Conservation (phyloP, 2,888 invertebrate genomes). For the Plagodis pulveraria region DNA sequence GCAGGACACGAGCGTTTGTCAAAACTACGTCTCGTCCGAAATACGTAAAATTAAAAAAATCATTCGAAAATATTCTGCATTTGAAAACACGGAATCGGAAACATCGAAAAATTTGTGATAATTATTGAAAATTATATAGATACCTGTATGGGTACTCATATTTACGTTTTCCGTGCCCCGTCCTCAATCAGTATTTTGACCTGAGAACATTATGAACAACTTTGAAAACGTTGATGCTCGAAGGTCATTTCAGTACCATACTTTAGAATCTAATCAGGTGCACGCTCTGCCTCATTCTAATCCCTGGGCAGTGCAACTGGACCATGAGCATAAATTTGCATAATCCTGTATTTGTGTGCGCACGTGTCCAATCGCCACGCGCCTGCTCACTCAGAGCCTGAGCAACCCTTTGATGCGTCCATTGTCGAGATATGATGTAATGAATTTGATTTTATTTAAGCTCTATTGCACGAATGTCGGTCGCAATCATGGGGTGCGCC, state of each 20-base stretch:
- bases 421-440: constrained; percentile 52
- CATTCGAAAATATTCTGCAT: no score
- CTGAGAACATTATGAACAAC: no score
- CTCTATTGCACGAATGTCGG: constrained; percentile 24
- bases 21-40: no score
- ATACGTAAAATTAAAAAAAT: no score
- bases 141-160: no score
- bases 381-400: constrained; percentile 51
- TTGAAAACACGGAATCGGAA: no score
- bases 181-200: no score
- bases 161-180: no score
- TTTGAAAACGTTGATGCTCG: no score
- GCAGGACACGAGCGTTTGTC: no score
- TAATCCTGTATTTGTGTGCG: constrained; percentile 54
- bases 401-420: constrained; percentile 57
- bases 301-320: constrained; percentile 24
- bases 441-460: constrained; percentile 55
- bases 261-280: constrained; percentile 9
- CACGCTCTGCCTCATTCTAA: constrained; percentile 8
- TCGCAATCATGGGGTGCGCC: constrained; percentile 17
- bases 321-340: constrained; percentile 57
- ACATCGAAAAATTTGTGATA: no score
- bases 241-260: neutral
- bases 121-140: no score
- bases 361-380: constrained; percentile 61